phyloP scores from a whole-genome alignment of 2,797 vertebrate genomes.

The Sebastes melanostomus region DNA sequence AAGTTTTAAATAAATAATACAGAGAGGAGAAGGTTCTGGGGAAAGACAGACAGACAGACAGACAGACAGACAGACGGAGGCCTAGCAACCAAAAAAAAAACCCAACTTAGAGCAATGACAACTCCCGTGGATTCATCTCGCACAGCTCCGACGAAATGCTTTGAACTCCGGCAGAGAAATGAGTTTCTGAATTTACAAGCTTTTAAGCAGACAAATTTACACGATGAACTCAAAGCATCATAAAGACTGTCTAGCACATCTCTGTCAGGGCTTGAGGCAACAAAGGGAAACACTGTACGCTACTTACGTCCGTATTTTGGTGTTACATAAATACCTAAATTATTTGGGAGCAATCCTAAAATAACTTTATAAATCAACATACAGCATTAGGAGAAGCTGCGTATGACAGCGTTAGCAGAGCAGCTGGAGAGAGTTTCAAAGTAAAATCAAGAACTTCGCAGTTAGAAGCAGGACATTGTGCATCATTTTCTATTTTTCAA shows the following conservation, averaged over 20 bases:
- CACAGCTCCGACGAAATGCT: slow-evolving; percentile 28
- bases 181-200: slow-evolving; percentile 35
- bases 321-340: slow-evolving; percentile 51
- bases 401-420: neutral
- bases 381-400: slow-evolving; percentile 5
- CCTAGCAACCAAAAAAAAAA: neutral
- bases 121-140: slow-evolving; percentile 48
- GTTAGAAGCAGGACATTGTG: neutral
- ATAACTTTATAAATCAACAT: slow-evolving; percentile 42
- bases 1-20: slow-evolving; percentile 18
- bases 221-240: slow-evolving; percentile 44
- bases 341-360: slow-evolving; percentile 38
- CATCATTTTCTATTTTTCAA: neutral
- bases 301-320: slow-evolving; percentile 24
- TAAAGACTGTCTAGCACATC: slow-evolving; percentile 25
- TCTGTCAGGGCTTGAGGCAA: slow-evolving; percentile 44
- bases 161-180: slow-evolving; percentile 49
- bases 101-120: slow-evolving; percentile 31
- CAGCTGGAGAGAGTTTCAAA: neutral
- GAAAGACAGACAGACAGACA: neutral
- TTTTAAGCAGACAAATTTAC: slow-evolving; percentile 52
- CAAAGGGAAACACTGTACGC: slow-evolving; percentile 37
- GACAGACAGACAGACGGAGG: neutral
- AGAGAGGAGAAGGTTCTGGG: neutral
- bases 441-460: neutral